Evolutionary conservation across 1,140 invertebrate genomes (phyloP).

Genomic region (Apis florea): DNA sequence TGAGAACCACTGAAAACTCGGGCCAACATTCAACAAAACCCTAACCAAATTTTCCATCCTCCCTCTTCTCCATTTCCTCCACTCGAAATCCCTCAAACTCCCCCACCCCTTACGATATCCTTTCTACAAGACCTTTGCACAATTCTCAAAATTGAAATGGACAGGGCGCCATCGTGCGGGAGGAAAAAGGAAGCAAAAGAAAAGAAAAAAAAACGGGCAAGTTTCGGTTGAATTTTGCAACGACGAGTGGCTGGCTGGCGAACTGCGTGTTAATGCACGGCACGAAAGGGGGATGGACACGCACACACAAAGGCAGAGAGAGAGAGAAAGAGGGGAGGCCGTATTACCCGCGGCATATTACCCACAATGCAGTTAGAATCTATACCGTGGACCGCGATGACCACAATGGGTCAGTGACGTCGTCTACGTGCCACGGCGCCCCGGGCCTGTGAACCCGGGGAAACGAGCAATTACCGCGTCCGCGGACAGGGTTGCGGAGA

Average conservation of each 20-base stretch:
- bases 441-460: conserved; percentile 36
- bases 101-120: too few species aligned
- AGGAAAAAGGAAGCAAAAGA: too few species aligned
- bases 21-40: too few species aligned
- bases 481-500: conserved; percentile 3
- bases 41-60: too few species aligned
- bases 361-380: conserved; percentile 65
- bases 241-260: background rate
- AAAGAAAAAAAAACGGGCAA: background rate
- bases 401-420: conserved; percentile 64
- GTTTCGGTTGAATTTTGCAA: conserved; percentile 28
- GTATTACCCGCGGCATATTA: conserved; percentile 60
- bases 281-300: background rate
- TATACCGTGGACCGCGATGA: conserved; percentile 44
- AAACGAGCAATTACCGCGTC: conserved; percentile 58
- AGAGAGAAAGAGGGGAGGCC: background rate
- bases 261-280: conserved; percentile 12
- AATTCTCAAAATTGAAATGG: too few species aligned
- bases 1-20: too few species aligned
- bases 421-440: conserved; percentile 23
- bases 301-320: background rate
- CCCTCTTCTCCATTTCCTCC: too few species aligned
- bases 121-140: too few species aligned
- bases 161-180: too few species aligned
- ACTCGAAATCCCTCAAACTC: too few species aligned